These are phyloP conservation scores for Oryzias celebensis DNA, from an alignment of 2,113 vertebrate genomes.

Conservation along the genomic window DNA sequence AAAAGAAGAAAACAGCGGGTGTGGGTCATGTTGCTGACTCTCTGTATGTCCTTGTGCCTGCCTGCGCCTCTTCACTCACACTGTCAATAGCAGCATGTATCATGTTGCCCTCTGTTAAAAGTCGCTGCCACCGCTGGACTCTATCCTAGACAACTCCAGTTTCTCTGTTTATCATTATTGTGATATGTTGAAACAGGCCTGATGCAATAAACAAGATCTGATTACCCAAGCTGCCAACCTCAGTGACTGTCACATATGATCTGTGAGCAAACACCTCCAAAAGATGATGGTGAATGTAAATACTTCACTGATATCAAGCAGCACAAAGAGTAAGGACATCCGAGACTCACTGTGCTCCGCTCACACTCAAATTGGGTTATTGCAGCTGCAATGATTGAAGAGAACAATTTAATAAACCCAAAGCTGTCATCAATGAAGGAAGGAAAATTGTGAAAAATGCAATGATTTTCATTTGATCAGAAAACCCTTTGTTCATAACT, in stretches of 20 bases:
- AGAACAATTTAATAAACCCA: constrained; percentile 49
- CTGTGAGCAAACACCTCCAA: constrained; percentile 66
- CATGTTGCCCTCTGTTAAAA: constrained; percentile 66
- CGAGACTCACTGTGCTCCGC: constrained; percentile 13
- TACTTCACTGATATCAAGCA: constrained; percentile 53
- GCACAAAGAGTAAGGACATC: constrained; percentile 18
- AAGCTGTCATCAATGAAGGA: constrained; percentile 3
- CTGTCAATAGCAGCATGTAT: constrained; percentile 64
- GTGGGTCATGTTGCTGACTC: constrained; percentile 29
- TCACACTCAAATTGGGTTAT: constrained; percentile 28
- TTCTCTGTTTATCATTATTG: constrained; percentile 72
- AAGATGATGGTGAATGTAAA: constrained; percentile 63
- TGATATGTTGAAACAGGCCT: constrained; percentile 74
- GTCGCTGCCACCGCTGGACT: constrained; percentile 61
- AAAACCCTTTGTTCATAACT: no score
- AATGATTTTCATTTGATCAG: no score
- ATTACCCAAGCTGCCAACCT: constrained; percentile 71
- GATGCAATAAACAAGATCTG: constrained; percentile 75
- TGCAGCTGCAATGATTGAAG: constrained; percentile 44
- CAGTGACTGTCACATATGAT: constrained; percentile 50
- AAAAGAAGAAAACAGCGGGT: constrained; percentile 28
- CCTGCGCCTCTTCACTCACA: constrained; percentile 38
- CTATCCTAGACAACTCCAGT: constrained; percentile 64
- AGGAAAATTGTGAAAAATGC: no score
- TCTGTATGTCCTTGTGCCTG: constrained; percentile 58